A percentile compares a stretch with the other conserved stretches of the same genome.
Evolutionary conservation across 2,113 vertebrate genomes (phyloP).

Genomic region (Anhinga anhinga): DNA sequence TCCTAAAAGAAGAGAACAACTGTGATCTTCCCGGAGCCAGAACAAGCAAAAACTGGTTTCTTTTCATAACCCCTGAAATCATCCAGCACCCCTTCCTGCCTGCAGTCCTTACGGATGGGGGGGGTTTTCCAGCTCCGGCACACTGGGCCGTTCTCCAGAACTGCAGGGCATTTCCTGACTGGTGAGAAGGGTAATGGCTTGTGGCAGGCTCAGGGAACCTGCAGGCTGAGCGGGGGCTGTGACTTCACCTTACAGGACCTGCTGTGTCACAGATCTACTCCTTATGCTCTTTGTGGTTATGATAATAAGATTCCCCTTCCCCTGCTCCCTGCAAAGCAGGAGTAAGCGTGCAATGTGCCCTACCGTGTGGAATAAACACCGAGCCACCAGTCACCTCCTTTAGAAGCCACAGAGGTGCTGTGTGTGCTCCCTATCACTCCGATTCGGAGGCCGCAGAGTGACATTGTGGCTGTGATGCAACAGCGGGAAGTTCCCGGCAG

Average conservation of each 20-base stretch:
- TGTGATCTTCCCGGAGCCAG: neutral
- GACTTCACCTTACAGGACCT: neutral
- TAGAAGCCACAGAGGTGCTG: neutral
- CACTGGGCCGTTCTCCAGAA: neutral
- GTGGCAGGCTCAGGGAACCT: neutral
- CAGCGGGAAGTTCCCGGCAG: neutral
- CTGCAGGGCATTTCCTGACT: neutral
- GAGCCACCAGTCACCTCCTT: neutral
- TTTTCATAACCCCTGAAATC: neutral
- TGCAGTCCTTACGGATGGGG: accelerated
- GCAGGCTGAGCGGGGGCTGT: neutral
- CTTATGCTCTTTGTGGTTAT: neutral
- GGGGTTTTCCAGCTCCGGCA: neutral
- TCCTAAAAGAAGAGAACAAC: neutral
- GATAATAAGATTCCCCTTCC: neutral
- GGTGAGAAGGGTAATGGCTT: neutral
- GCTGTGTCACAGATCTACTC: neutral
- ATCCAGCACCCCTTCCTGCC: neutral
- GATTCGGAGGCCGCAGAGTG: neutral
- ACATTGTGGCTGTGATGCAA: accelerated
- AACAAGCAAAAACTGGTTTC: neutral
- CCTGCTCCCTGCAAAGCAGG: neutral
- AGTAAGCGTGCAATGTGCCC: neutral
- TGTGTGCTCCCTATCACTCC: accelerated
- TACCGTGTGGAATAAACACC: accelerated